phyloP scores from a whole-genome alignment of 2,888 invertebrate genomes.

The Crossocerus cetratus region DNA sequence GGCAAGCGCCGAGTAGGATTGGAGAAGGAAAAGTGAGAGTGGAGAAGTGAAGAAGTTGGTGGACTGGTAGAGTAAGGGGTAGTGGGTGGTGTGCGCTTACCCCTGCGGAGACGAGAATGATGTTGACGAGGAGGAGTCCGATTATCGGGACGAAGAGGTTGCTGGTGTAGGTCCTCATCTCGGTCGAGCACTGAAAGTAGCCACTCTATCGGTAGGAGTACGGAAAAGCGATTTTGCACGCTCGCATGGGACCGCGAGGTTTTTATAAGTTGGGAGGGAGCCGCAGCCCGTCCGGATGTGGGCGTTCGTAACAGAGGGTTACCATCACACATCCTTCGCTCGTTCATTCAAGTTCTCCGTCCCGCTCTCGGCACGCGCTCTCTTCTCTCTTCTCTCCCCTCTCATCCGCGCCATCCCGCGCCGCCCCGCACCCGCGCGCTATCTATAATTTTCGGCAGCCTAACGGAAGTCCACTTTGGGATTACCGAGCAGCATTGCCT shows the following conservation, averaged over 20 bases:
- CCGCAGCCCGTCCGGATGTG: constrained; percentile 69
- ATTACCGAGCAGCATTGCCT: constrained; percentile 30
- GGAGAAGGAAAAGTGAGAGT: too few species aligned
- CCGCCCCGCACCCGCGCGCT: background rate
- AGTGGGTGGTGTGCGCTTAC: too few species aligned
- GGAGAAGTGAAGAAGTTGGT: too few species aligned
- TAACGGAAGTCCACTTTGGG: constrained; percentile 47
- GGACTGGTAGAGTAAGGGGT: too few species aligned
- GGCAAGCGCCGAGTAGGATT: too few species aligned
- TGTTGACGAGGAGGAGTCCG: constrained; percentile 45
- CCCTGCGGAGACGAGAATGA: constrained; percentile 51
- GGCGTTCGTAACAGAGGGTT: constrained; percentile 60
- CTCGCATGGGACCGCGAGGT: background rate
- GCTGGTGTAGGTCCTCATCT: constrained; percentile 27
- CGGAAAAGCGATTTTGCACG: constrained; percentile 18
- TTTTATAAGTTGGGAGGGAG: constrained; percentile 63
- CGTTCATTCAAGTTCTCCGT: constrained; percentile 47
- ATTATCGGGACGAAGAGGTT: constrained; percentile 28
- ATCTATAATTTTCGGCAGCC: constrained; percentile 54
- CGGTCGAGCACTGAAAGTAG: background rate
- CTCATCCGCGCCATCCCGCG: too few species aligned
- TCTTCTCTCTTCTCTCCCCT: constrained; percentile 10
- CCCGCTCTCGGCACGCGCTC: constrained; percentile 13
- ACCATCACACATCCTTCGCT: constrained; percentile 56
- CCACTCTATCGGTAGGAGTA: constrained; percentile 6